Percentiles rank a stretch among this genome's conserved stretches.
phyloP scores from a whole-genome alignment of 2,888 invertebrate species.

The Beris chalybata region DNA sequence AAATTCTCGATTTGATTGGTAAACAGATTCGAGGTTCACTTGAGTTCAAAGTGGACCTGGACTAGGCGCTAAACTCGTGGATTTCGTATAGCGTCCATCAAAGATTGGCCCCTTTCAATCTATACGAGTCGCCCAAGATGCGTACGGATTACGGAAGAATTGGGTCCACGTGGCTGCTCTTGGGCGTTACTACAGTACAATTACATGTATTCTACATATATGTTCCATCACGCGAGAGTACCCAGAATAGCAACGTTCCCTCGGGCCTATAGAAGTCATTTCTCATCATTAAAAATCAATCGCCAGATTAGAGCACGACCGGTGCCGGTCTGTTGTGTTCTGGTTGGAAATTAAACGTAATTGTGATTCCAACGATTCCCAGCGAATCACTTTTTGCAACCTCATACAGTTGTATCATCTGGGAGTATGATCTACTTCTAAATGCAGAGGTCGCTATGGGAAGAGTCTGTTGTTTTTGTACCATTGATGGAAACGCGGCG shows the following conservation, averaged over 20 bases:
- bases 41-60: background rate
- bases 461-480: too few species aligned
- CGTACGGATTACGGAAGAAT: background rate
- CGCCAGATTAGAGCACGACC: too few species aligned
- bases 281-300: constrained; percentile 22
- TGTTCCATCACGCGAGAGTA: too few species aligned
- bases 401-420: too few species aligned
- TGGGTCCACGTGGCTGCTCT: constrained; percentile 9
- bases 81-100: constrained; percentile 8
- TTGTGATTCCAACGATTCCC: too few species aligned
- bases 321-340: too few species aligned
- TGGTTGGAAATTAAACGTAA: too few species aligned
- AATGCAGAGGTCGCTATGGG: too few species aligned
- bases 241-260: background rate
- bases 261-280: constrained; percentile 11
- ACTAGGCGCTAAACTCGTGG: background rate
- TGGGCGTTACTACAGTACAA: background rate
- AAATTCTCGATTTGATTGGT: background rate
- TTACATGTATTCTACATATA: background rate
- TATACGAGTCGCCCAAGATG: background rate
- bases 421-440: too few species aligned
- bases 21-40: constrained; percentile 17
- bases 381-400: too few species aligned
- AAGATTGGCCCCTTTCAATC: background rate
- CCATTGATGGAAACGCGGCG: too few species aligned